Base-by-base conservation (phyloP, 2,113 vertebrate genomes). In the Ctenodactylus gundi region DNA sequence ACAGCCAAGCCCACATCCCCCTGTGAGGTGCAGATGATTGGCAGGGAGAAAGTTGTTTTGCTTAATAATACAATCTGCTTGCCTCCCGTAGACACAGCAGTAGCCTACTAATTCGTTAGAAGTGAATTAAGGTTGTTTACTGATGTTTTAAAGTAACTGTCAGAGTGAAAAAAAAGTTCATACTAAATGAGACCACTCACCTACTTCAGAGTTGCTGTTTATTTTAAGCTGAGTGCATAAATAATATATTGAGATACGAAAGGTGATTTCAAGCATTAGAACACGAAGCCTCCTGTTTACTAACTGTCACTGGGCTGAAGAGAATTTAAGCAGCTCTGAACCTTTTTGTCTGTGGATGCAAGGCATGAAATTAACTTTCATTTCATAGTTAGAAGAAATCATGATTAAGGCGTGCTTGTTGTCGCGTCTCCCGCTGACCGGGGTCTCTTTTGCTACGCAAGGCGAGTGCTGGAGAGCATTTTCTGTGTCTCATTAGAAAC, bases 111-210 rank as follows among this genome's bases (percentile, higher is more conserved):
- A 96, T 92, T 96, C 55, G 46, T 90, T 96, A 86, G 87, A 96
- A 93, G 94, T 95, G 91, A 97, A 93, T 97, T 93, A 94, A 97
- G 96, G 92, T 97, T 97, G 90, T 97, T 98, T 98, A 97, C 97
- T 72, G 27, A 96, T 95, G 93, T 96, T 97, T 97, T 96, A 94
- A 96, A 97, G 86, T 95, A 95, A 88, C 96, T 96, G 67, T 97
- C 95, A 89, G 86, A 84, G 68, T 94, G 75, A 34, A 73, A 49
- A 93, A 93, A 1, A 95, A 94, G 92, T 93, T 95, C 49, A 4
- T 94, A 88, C 64, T 81, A 72, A 93, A 89, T 55, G 81, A 93
- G 89, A 88, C 82, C 94, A 97, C 93, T 97, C 94, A 95, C 94
- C 82, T 97, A 93, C 97, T 97, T 97, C 1, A 3, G 88, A 96